These are phyloP conservation scores for Eretmochelys imbricata DNA, from an alignment of 2,113 vertebrate species.

Conservation along the genomic window DNA sequence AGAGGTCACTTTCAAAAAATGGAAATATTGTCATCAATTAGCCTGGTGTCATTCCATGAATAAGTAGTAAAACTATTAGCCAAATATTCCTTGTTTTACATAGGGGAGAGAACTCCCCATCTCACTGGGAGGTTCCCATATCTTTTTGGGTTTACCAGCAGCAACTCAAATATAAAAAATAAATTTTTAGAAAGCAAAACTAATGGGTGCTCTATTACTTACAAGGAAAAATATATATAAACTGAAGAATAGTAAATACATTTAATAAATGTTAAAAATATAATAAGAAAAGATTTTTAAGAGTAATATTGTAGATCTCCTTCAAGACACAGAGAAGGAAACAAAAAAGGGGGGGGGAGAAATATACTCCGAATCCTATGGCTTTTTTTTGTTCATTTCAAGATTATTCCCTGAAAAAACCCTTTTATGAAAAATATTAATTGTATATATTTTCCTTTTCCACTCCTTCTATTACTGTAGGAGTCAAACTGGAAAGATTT, in stretches of 20 bases:
- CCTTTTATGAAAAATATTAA: conserved; percentile 14
- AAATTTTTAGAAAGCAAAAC: conserved; percentile 54
- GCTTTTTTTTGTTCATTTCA: conserved; percentile 41
- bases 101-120: neutral
- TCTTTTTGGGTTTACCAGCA: neutral
- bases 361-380: neutral
- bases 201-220: conserved; percentile 34
- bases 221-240: conserved; percentile 14
- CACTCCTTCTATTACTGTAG: neutral
- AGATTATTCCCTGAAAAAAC: conserved; percentile 47
- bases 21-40: neutral
- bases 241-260: conserved; percentile 1
- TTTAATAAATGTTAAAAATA: neutral
- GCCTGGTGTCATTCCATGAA: neutral
- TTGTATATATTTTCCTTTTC: conserved; percentile 28
- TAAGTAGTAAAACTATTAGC: neutral
- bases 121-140: neutral
- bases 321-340: conserved; percentile 12
- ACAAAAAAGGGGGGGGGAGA: conserved; percentile 13
- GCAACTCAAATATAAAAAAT: conserved; percentile 14
- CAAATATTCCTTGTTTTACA: neutral
- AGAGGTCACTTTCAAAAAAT: neutral
- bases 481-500: conserved; percentile 22
- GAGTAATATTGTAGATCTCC: neutral
- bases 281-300: conserved; percentile 38